Evolutionary conservation across 2,888 invertebrate genomes (phyloP), one percentile per base, ranked within the genome.

Genomic region (Andrena dorsata): DNA sequence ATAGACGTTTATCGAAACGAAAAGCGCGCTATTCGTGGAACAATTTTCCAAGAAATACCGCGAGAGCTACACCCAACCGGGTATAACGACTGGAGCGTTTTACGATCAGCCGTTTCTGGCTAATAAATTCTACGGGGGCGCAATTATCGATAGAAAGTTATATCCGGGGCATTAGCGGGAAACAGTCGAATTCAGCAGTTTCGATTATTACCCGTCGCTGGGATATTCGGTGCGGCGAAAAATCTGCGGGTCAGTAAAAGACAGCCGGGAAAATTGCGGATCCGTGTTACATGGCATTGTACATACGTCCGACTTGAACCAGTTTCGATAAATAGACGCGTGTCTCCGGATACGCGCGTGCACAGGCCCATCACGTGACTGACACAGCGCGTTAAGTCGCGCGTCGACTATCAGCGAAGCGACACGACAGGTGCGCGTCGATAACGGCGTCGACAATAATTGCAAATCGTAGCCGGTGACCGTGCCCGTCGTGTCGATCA

Each of bases 381-480:
- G 86, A 82, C 86, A 88, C 83, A 81, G 85, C 74, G 84, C 88
- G 89, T 89, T 90, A 90, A 90, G 90, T 91, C 88, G 83, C 80
- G 83, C 86, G 86, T 86, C 87, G 86, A 87, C 89, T 91, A 91
- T 91, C 91, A 90, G 88, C 85, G 86, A 75, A 70, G 77, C 76
- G 84, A 88, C 86, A 87, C 91, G 91, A 91, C 91, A 90, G 90
- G 89, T 90, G 89, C 84, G 84, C 81, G 89, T 87, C 89, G 91
- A 91, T 91, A 91, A 91, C 88, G 84, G 82, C 86, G 82, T 83
- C 87, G 90, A 90, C 91, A 91, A 91, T 91, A 91, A 91, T 91
- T 91, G 90, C 90, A 86, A 91, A 91, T 91, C 90, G 90, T 88
- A 84, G 88, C 86, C 75, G 85, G 86, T 82, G 90, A 90, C 88